Evolutionary conservation across 2,888 invertebrate genomes (phyloP).

Genomic region (Polia nebulosa): DNA sequence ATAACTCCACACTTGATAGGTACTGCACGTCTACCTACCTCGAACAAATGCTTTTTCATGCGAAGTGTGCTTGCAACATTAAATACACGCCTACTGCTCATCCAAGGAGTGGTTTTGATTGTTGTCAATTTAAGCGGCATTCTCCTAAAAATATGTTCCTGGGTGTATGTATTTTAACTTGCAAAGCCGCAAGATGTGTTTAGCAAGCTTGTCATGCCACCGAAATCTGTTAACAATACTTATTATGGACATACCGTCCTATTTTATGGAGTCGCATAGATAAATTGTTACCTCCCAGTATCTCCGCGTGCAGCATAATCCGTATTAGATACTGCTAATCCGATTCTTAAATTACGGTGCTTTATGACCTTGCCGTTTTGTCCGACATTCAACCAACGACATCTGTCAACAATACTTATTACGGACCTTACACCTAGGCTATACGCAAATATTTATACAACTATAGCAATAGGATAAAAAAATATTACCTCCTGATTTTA

Average conservation of each 20-base stretch:
- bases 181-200: constrained; percentile 19
- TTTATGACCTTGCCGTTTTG: neutral
- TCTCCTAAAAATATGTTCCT: constrained; percentile 11
- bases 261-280: neutral
- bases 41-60: constrained; percentile 24
- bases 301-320: neutral
- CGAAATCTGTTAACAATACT: constrained; percentile 47
- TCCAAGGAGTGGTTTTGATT: constrained; percentile 23
- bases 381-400: constrained; percentile 12
- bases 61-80: neutral
- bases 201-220: constrained; percentile 21
- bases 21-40: constrained; percentile 26
- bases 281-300: constrained; percentile 29
- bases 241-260: constrained; percentile 28
- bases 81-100: constrained; percentile 30
- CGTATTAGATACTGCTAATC: constrained; percentile 16
- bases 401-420: constrained; percentile 50
- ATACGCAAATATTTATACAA: constrained; percentile 8
- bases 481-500: constrained; percentile 10
- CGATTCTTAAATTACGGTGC: neutral
- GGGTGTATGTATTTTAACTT: constrained; percentile 14
- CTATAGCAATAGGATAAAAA: constrained; percentile 4
- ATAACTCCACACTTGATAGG: constrained; percentile 5
- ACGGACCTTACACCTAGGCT: constrained; percentile 29
- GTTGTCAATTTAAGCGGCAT: constrained; percentile 26